These are phyloP conservation scores for Pavo muticus DNA, from an alignment of 2,113 vertebrate genomes.

Conservation along the genomic window DNA sequence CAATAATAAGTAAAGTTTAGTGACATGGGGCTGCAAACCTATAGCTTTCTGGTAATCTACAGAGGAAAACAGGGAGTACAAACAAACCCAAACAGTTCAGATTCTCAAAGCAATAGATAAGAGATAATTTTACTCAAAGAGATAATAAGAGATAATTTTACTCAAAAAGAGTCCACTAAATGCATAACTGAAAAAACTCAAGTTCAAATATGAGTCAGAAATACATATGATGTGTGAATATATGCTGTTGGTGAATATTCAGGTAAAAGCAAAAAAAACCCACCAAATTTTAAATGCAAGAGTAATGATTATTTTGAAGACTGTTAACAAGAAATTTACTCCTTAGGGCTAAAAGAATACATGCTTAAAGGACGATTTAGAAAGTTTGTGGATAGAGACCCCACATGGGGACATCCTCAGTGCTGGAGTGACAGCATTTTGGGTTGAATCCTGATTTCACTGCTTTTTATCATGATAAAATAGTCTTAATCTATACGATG, in stretches of 20 bases:
- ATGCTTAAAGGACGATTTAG: not conserved
- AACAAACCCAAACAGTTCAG: not conserved
- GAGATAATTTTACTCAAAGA: not conserved
- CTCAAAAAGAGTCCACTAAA: not conserved
- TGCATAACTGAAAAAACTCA: not conserved
- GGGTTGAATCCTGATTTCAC: not conserved
- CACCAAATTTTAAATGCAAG: not conserved
- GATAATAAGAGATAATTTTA: not conserved
- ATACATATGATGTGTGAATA: not conserved
- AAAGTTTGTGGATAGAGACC: not conserved
- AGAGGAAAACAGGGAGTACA: not conserved
- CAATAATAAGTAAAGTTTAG: not conserved
- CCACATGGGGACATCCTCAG: accelerated
- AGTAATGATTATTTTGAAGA: not conserved
- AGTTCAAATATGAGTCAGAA: not conserved
- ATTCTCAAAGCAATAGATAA: not conserved
- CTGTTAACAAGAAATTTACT: not conserved
- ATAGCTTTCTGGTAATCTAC: not conserved
- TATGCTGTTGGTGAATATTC: not conserved
- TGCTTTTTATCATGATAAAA: not conserved
- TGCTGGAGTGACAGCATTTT: not conserved
- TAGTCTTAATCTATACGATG: not conserved
- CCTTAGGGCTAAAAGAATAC: not conserved
- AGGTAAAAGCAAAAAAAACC: not conserved
- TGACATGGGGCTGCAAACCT: not conserved